Evolutionary conservation across 2,888 invertebrate species (phyloP).

Genomic region (Orgyia antiqua): DNA sequence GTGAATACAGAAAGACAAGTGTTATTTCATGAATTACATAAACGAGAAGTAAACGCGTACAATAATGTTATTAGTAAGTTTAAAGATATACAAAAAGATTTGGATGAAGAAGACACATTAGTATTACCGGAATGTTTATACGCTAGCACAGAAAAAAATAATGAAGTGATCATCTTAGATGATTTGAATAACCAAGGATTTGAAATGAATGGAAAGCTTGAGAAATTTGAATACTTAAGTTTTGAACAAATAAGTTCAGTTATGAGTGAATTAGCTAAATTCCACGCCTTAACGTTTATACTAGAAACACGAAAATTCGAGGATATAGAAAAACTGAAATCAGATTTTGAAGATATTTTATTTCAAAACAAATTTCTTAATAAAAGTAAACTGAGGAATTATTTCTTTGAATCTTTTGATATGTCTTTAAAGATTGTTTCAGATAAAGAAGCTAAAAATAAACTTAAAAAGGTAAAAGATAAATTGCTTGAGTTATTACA

Average conservation of each 20-base stretch:
- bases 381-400: conserved; percentile 50
- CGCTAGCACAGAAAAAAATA: conserved; percentile 36
- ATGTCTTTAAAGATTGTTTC: conserved; percentile 44
- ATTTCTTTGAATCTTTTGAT: conserved; percentile 54
- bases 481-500: conserved; percentile 46
- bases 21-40: conserved; percentile 55
- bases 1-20: conserved; percentile 55
- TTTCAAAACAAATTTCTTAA: conserved; percentile 51
- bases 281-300: conserved; percentile 55
- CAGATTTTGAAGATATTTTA: conserved; percentile 47
- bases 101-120: conserved; percentile 33
- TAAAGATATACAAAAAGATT: conserved; percentile 35
- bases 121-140: conserved; percentile 47
- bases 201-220: conserved; percentile 37
- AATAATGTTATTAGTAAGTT: conserved; percentile 42
- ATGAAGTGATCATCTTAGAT: conserved; percentile 57
- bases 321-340: conserved; percentile 29
- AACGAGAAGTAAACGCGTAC: conserved; percentile 55
- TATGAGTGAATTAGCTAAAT: conserved; percentile 53
- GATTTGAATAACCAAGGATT: conserved; percentile 50
- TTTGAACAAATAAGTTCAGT: conserved; percentile 38
- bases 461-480: conserved; percentile 34
- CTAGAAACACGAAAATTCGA: conserved; percentile 34
- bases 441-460: conserved; percentile 36
- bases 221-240: conserved; percentile 38